Conservation (phyloP, 2,113 vertebrate species). For the Coracopsis vasa region DNA sequence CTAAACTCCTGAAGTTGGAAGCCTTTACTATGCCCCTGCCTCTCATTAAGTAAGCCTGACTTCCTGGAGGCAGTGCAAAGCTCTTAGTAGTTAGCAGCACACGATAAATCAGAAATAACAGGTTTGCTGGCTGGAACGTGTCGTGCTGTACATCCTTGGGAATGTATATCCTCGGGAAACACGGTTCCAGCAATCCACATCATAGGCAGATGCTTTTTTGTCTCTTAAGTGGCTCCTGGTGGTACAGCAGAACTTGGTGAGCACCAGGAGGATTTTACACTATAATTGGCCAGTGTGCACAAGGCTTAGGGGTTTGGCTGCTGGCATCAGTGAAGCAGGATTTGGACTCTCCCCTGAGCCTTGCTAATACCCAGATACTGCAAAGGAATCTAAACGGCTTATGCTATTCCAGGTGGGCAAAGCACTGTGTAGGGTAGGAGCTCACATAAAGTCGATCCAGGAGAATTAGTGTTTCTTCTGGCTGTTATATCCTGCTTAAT, state of each 20-base stretch:
- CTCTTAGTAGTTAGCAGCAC: not conserved
- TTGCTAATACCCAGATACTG: constrained; percentile 3
- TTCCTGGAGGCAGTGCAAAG: not conserved
- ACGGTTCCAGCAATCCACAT: not conserved
- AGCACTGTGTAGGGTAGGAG: constrained; percentile 12
- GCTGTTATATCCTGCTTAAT: not conserved
- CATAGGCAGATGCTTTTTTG: not conserved
- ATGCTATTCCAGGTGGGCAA: constrained; percentile 44
- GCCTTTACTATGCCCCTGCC: not conserved
- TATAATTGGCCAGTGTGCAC: not conserved
- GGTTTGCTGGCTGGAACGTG: not conserved
- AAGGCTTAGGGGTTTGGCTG: not conserved
- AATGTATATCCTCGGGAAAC: not conserved
- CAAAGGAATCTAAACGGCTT: not conserved
- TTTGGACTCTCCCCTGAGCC: constrained; percentile 10
- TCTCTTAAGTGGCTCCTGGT: not conserved
- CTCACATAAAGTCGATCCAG: not conserved
- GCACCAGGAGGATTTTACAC: not conserved
- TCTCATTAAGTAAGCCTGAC: not conserved
- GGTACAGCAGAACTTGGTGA: not conserved
- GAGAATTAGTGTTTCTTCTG: constrained; percentile 26
- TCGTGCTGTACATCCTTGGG: not conserved
- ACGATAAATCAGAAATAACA: not conserved
- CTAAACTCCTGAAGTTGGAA: not conserved
- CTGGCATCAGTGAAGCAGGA: not conserved